Evolutionary conservation across 2,888 invertebrate genomes (phyloP).

Genomic region (Actias luna): DNA sequence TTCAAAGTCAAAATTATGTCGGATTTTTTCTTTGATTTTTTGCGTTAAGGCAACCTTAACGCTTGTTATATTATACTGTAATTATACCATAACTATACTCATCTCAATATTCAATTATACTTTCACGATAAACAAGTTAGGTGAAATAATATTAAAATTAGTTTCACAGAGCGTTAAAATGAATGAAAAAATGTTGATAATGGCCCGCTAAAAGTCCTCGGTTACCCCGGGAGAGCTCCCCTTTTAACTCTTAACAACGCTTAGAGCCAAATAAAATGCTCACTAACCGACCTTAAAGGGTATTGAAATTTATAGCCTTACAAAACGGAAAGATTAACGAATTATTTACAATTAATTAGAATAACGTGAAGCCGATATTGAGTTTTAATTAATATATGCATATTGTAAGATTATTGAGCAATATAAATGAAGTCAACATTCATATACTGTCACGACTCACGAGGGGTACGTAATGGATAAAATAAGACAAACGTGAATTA

Average conservation of each 20-base stretch:
- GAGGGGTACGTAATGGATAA: background rate
- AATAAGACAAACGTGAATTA: background rate
- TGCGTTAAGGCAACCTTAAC: too few relatives aligned
- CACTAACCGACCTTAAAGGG: constrained; percentile 62
- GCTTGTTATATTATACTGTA: too few relatives aligned
- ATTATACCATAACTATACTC: background rate
- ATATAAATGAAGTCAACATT: background rate
- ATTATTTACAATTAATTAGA: constrained; percentile 6
- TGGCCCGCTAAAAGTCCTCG: constrained; percentile 67
- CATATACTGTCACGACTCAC: background rate
- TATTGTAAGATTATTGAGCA: background rate
- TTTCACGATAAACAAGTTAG: background rate
- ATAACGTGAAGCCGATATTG: background rate
- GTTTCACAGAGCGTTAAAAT: constrained; percentile 49
- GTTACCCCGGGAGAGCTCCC: constrained; percentile 51
- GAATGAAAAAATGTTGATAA: constrained; percentile 67
- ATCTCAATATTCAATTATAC: background rate
- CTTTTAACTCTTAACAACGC: constrained; percentile 73
- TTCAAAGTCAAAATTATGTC: too few relatives aligned
- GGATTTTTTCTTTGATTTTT: too few relatives aligned
- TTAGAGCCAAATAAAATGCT: constrained; percentile 74
- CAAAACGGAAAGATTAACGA: constrained; percentile 9
- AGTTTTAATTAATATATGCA: background rate
- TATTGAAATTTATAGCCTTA: constrained; percentile 27
- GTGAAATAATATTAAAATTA: background rate